Base-by-base conservation (phyloP, 92 coral and sea anemone species). In the Epizoanthus stellaris region DNA sequence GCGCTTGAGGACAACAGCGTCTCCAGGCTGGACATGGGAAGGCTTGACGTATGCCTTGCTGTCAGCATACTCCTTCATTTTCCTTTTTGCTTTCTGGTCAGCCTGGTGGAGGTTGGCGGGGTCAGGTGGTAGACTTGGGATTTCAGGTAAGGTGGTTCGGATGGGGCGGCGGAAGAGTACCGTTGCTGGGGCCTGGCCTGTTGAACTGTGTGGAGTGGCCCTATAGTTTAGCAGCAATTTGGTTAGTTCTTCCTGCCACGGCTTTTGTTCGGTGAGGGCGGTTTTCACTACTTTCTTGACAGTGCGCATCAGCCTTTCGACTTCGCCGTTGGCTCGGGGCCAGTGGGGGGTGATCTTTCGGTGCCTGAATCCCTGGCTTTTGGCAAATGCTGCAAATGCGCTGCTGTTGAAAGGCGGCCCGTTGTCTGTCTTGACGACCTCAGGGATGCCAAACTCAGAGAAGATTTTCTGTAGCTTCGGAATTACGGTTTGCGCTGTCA, bases 61-160 rank as follows among this genome's bases (percentile, higher is more conserved):
- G 71, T 92, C 92, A 30, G 90, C 91, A 87, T 89, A 79, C 12
- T 25, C 54, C 74, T 91, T 91, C 95, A 89, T 91, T 76, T 81
- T 85, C 4, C 43, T 64, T 49, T 92, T 92, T 39, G 93, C 85
- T n/a, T 54, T 23, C 6, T 70, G 67, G 58, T 91, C 92, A 2
- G 54, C 61, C 34, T 61, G 71, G 39, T 54, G 73, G 25, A 89
- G 75, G 40, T 68, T 47, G 19, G 79, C 75, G 53, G 14, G 91
- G 74, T 76, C 49, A 25, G 15, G 12, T 14, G 36, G 36, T n/a
- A 5, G 36, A 0, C 38, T 6, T 19, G 73, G 73, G 4, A 45
- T 43, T 38, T 69, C 86, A 4, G 95, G 95, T 30, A 92, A 85
- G 80, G 87, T 90, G 69, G 67, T 89, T 4, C 85, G 87, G 86